Conservation (phyloP, 2,797 vertebrate species). For the Gambusia yucatana region DNA sequence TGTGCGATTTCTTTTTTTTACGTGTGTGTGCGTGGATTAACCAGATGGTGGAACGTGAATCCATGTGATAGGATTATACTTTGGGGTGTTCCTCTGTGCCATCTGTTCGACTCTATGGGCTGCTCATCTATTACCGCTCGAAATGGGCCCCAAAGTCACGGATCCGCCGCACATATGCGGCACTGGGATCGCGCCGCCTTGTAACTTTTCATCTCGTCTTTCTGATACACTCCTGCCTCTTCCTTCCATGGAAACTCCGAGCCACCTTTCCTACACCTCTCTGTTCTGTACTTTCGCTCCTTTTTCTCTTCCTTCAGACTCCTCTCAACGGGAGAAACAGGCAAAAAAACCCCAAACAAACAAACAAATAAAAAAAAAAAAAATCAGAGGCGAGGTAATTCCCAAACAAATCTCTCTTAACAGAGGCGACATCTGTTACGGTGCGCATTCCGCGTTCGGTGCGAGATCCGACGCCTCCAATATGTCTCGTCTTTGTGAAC, state of each 20-base stretch:
- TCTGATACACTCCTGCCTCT: slow-evolving; percentile 32
- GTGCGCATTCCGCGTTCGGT: slow-evolving; percentile 33
- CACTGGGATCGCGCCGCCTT: slow-evolving; percentile 16
- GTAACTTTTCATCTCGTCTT: slow-evolving; percentile 56
- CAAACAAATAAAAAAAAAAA: background rate
- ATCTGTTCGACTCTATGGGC: slow-evolving; percentile 83
- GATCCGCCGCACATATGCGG: slow-evolving; percentile 53
- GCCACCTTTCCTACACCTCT: slow-evolving; percentile 25
- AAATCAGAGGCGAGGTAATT: slow-evolving; percentile 71
- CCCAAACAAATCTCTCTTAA: slow-evolving; percentile 68
- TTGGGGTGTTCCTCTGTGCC: slow-evolving; percentile 90
- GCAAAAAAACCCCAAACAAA: slow-evolving; percentile 2
- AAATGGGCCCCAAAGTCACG: slow-evolving; percentile 75
- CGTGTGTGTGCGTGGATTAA: slow-evolving; percentile 83
- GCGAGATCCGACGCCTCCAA: slow-evolving; percentile 58
- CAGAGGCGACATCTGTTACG: slow-evolving; percentile 64
- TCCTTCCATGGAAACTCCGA: slow-evolving; percentile 18
- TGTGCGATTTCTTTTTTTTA: slow-evolving; percentile 20
- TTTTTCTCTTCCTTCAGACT: slow-evolving; percentile 37
- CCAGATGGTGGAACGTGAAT: slow-evolving; percentile 96
- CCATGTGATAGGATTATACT: slow-evolving; percentile 98
- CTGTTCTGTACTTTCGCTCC: slow-evolving; percentile 25
- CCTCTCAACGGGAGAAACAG: slow-evolving; percentile 40
- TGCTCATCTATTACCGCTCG: slow-evolving; percentile 76
- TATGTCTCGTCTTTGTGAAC: slow-evolving; percentile 66